Conservation (phyloP, 2,113 vertebrate species). For the Ascaphus truei region DNA sequence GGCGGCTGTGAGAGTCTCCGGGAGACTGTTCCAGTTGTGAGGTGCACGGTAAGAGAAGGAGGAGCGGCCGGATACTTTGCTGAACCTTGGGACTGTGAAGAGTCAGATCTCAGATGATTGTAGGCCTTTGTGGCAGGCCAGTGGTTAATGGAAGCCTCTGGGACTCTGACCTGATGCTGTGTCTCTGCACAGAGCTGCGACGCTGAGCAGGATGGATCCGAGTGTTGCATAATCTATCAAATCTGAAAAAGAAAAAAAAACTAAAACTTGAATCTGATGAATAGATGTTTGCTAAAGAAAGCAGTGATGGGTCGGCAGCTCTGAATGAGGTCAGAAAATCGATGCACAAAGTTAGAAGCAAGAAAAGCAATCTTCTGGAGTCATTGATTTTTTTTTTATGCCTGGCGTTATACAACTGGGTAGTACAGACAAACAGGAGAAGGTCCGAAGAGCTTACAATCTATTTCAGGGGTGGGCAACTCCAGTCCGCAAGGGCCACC, state of each 20-base stretch:
- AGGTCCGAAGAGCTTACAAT: neutral
- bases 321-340: conserved; percentile 19
- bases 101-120: too few species aligned
- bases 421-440: neutral
- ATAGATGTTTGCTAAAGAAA: neutral
- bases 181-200: neutral
- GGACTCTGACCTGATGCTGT: neutral
- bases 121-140: neutral
- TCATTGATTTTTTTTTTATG: conserved; percentile 12
- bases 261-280: neutral
- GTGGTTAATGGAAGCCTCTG: neutral
- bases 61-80: too few species aligned
- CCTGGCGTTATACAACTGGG: neutral
- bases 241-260: neutral
- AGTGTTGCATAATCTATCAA: neutral
- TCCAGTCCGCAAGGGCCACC: too few species aligned
- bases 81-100: too few species aligned
- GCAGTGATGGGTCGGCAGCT: neutral
- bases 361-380: conserved; percentile 17
- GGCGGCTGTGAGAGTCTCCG: too few species aligned
- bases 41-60: too few species aligned
- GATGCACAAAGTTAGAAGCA: neutral
- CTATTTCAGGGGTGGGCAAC: too few species aligned
- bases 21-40: too few species aligned
- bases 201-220: neutral